phyloP scores from a whole-genome alignment of 2,888 invertebrate species.

The Nipponacmea schrenckii region DNA sequence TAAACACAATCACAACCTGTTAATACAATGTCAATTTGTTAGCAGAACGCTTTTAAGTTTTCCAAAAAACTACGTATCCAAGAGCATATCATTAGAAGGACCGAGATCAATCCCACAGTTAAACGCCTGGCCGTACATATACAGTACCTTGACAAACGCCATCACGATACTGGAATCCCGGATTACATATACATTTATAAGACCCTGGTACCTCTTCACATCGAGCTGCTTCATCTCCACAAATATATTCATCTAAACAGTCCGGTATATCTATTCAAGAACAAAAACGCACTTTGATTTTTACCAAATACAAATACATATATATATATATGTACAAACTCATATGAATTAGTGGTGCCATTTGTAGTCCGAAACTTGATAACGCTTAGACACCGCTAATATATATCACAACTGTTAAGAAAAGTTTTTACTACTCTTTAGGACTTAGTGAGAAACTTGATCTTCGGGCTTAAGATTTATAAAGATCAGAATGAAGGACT shows the following conservation, averaged over 20 bases:
- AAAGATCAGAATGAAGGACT: no score
- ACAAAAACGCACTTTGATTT: background rate
- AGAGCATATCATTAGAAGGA: no score
- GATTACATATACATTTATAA: slow-evolving; percentile 30
- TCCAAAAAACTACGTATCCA: no score
- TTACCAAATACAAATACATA: no score
- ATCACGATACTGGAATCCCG: slow-evolving; percentile 25
- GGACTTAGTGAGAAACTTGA: background rate
- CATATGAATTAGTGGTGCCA: no score
- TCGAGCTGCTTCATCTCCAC: slow-evolving; percentile 16
- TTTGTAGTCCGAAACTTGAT: no score
- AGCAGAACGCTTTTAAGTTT: no score
- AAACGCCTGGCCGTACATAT: background rate
- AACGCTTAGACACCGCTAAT: no score
- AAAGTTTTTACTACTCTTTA: background rate
- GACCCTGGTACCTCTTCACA: slow-evolving; percentile 31
- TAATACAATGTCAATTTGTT: no score
- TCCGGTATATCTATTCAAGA: slow-evolving; percentile 30
- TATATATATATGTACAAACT: no score
- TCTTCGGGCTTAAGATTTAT: background rate
- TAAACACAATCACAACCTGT: no score
- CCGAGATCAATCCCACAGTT: background rate
- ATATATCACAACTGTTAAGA: no score
- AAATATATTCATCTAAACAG: slow-evolving; percentile 29
- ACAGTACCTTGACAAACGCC: slow-evolving; percentile 26